Conservation (phyloP, 1,140 invertebrate species). For the Chironomus striatipennis region DNA sequence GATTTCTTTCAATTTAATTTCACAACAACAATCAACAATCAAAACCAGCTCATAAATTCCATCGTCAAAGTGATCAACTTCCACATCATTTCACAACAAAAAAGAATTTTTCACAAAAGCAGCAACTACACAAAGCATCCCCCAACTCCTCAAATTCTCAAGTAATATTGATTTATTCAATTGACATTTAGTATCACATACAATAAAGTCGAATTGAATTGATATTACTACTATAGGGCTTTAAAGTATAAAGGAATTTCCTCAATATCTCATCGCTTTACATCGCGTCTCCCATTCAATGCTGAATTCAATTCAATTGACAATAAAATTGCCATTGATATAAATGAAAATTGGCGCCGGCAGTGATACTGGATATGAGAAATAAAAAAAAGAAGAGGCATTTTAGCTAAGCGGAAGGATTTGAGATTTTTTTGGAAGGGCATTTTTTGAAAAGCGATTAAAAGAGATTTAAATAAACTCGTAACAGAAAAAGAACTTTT, state of each 20-base stretch:
- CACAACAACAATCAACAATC: too few species aligned
- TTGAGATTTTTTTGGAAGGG: neutral
- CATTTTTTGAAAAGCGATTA: neutral
- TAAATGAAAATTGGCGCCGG: constrained; percentile 6
- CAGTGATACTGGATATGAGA: neutral
- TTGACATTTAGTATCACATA: constrained; percentile 17
- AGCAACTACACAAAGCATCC: too few species aligned
- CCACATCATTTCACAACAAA: too few species aligned
- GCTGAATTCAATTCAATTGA: neutral
- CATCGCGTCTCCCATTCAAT: neutral
- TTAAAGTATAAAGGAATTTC: too few species aligned
- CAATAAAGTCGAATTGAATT: neutral
- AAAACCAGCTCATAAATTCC: too few species aligned
- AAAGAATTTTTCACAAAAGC: too few species aligned
- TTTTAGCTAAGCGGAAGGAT: neutral
- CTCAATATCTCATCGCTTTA: too few species aligned
- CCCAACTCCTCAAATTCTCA: neutral
- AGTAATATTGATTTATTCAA: constrained; percentile 19
- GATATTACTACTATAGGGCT: too few species aligned
- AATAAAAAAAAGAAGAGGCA: neutral
- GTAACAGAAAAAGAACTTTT: neutral
- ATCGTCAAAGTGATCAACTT: too few species aligned
- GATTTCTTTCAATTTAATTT: too few species aligned
- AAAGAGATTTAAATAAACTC: neutral
- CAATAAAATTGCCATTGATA: constrained; percentile 14